Evolutionary conservation across 2,797 vertebrate genomes (phyloP).

Genomic region (Gadopsis bispinosus): DNA sequence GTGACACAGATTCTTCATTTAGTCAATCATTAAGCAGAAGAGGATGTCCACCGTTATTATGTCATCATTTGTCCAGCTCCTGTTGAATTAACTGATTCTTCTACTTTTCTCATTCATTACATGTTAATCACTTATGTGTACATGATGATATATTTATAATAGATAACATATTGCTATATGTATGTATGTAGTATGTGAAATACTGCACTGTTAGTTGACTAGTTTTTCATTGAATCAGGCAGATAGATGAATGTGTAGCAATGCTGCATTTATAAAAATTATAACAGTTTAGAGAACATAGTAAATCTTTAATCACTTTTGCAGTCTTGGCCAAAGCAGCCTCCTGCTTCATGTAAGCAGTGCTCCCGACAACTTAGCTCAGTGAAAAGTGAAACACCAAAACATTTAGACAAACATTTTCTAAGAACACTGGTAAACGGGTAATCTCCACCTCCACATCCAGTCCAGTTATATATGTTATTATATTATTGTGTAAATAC

Average conservation of each 20-base stretch:
- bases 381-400: conserved; percentile 6
- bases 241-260: neutral
- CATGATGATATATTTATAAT: neutral
- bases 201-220: neutral
- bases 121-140: neutral
- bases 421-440: neutral
- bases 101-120: neutral
- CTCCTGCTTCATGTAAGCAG: neutral
- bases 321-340: neutral
- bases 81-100: neutral
- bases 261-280: neutral
- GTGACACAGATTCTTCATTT: conserved; percentile 13
- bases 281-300: neutral
- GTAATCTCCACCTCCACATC: neutral
- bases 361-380: neutral
- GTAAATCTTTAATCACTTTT: neutral
- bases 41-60: neutral
- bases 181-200: neutral
- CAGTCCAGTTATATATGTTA: neutral
- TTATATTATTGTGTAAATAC: neutral
- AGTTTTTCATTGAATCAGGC: neutral
- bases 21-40: conserved; percentile 23
- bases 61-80: neutral
- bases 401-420: neutral
- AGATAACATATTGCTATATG: neutral